phyloP scores from a whole-genome alignment of 2,797 vertebrate species.

The Rhinatrema bivittatum region DNA sequence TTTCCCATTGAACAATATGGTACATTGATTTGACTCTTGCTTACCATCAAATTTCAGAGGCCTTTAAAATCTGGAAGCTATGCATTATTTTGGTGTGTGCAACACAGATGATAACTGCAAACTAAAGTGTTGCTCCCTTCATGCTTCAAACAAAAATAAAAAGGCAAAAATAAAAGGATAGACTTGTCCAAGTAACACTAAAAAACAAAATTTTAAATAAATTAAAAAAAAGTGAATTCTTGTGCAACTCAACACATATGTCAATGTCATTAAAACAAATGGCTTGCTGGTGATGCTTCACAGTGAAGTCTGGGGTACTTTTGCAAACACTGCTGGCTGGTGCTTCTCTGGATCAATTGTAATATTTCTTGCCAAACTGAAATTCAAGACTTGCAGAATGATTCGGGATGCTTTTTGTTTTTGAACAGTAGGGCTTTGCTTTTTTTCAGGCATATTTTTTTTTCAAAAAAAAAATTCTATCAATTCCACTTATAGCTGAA shows the following conservation, averaged over 20 bases:
- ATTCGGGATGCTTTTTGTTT: slow-evolving; percentile 38
- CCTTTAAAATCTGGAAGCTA: slow-evolving; percentile 17
- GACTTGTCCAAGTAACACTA: background rate
- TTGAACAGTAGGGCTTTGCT: slow-evolving; percentile 38
- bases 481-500: slow-evolving; percentile 66
- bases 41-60: slow-evolving; percentile 7
- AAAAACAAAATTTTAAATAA: too few relatives aligned
- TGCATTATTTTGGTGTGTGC: slow-evolving; percentile 13
- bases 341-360: slow-evolving; percentile 43
- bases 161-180: too few relatives aligned
- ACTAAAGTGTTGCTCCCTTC: too few relatives aligned
- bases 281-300: slow-evolving; percentile 65
- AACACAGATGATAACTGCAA: slow-evolving; percentile 16
- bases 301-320: slow-evolving; percentile 56
- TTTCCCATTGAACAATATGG: background rate
- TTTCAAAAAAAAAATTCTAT: slow-evolving; percentile 23
- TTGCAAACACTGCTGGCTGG: slow-evolving; percentile 46
- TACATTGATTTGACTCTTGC: background rate
- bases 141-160: too few relatives aligned
- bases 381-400: slow-evolving; percentile 45
- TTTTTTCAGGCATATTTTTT: slow-evolving; percentile 37
- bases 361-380: slow-evolving; percentile 43
- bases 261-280: slow-evolving; percentile 30
- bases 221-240: slow-evolving; percentile 33
- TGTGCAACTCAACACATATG: slow-evolving; percentile 26